phyloP scores from a whole-genome alignment of 2,888 invertebrate genomes.

The Lasioglossum marginatum region DNA sequence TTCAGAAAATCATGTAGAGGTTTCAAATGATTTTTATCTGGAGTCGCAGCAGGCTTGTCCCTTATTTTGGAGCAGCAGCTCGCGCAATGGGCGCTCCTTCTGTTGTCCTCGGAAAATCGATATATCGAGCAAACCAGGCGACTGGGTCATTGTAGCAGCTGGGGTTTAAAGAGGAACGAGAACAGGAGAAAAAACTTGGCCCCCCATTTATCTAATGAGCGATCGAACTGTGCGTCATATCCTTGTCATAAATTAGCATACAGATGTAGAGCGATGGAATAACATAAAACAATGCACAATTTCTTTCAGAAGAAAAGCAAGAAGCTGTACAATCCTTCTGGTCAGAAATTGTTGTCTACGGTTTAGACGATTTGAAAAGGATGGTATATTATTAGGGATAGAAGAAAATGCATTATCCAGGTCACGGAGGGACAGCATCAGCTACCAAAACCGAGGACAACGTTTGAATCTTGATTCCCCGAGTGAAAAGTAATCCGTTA shows the following conservation, averaged over 20 bases:
- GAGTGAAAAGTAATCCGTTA: constrained; percentile 49
- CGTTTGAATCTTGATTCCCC: constrained; percentile 22
- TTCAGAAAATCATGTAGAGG: not conserved
- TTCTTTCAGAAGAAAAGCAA: not conserved
- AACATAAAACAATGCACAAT: not conserved
- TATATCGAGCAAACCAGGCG: constrained; percentile 77
- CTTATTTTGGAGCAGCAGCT: constrained; percentile 47
- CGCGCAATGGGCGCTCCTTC: constrained; percentile 58
- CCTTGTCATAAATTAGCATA: not conserved
- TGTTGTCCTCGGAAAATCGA: constrained; percentile 74
- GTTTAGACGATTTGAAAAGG: not conserved
- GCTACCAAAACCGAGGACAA: not conserved
- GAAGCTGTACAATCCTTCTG: not conserved
- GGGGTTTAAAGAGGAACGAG: constrained; percentile 37
- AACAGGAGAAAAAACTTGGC: not conserved
- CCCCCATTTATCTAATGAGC: constrained; percentile 46
- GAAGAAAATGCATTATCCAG: constrained; percentile 8
- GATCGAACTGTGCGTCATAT: constrained; percentile 28
- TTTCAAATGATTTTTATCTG: not conserved
- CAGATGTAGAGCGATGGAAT: not conserved
- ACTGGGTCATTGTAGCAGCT: constrained; percentile 70
- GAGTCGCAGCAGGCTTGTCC: not conserved
- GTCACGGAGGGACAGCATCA: constrained; percentile 25
- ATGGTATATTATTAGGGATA: not conserved
- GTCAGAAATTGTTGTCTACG: no score